Evolutionary conservation across 2,888 invertebrate species (phyloP), one percentile per base, ranked within the genome.

Genomic region (Elaeidobius kamerunicus): DNA sequence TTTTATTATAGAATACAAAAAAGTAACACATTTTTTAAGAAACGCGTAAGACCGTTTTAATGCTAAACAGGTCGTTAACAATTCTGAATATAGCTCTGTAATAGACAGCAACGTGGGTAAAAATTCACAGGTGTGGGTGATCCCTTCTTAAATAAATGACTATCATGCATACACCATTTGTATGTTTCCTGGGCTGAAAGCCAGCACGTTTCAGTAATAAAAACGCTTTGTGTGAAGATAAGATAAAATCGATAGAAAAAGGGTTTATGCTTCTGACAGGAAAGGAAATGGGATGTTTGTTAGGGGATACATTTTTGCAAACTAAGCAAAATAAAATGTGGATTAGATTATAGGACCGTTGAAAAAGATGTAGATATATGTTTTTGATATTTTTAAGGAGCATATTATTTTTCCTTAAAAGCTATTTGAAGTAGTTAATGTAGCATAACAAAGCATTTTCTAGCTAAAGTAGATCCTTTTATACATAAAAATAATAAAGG

Each of bases 41-140:
- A n/a, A n/a, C n/a, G n/a, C n/a, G n/a, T n/a, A n/a, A n/a, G n/a
- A n/a, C n/a, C n/a, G n/a, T n/a, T n/a, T n/a, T n/a, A n/a, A 23
- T 23, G 23, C 5, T 9, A 30, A 30, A 30, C 30, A 3, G 30
- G 12, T 30, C 30, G n/a, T 30, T 30, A 42, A 30, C 30, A 18
- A 42, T 42, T 42, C 32, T 32, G 6, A 2, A 32, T 40, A 28
- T 20, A 30, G 34, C 28, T 27, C 19, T 23, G 17, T 23, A 36
- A 42, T 39, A 45, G 43, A 46, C 20, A 28, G 47, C 23, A 46
- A 19, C 19, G 20, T 14, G 58, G 47, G 60, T 62, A 59, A 62
- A 63, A 56, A 59, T 59, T 59, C 58, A 57, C 63, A 62, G 62
- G 61, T 61, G 65, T 57, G 56, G 40, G 53, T 56, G 61, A 61